Percentiles rank a stretch among this genome's conserved stretches.
These are phyloP conservation scores for Drosophila subpulchrella DNA, from an alignment of 1,140 invertebrate genomes.

Conservation along the genomic window DNA sequence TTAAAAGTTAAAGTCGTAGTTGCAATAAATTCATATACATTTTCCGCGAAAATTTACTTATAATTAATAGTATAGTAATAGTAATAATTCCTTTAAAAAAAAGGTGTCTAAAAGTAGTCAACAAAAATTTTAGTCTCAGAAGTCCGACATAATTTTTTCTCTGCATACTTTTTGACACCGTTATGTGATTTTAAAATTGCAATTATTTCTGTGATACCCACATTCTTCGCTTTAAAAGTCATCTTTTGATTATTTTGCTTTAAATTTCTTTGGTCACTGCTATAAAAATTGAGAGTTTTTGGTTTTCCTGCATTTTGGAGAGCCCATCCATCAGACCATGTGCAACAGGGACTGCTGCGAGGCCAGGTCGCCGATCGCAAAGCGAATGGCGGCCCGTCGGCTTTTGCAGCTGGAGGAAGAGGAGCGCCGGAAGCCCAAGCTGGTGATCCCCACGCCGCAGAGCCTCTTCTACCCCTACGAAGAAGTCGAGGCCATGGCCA, in stretches of 20 bases:
- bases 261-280: background rate
- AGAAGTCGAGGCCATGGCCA: constrained; percentile 89
- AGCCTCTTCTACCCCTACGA: constrained; percentile 87
- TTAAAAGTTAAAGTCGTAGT: too few relatives aligned
- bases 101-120: too few relatives aligned
- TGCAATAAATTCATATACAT: too few relatives aligned
- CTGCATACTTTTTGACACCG: too few relatives aligned
- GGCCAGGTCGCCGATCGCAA: constrained; percentile 45
- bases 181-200: too few relatives aligned
- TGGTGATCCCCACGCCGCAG: constrained; percentile 41
- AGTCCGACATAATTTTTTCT: too few relatives aligned
- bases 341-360: constrained; percentile 54
- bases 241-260: background rate
- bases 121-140: too few relatives aligned
- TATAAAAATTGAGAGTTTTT: background rate
- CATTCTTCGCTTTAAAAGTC: background rate
- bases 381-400: constrained; percentile 36
- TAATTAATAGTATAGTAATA: too few relatives aligned
- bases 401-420: constrained; percentile 10
- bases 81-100: too few relatives aligned
- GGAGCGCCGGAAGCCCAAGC: constrained; percentile 14
- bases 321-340: constrained; percentile 30
- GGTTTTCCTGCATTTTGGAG: background rate
- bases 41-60: too few relatives aligned
- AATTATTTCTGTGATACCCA: too few relatives aligned